Base-by-base conservation (phyloP, 2,113 vertebrate species). In the Dunckerocampus dactyliophorus region DNA sequence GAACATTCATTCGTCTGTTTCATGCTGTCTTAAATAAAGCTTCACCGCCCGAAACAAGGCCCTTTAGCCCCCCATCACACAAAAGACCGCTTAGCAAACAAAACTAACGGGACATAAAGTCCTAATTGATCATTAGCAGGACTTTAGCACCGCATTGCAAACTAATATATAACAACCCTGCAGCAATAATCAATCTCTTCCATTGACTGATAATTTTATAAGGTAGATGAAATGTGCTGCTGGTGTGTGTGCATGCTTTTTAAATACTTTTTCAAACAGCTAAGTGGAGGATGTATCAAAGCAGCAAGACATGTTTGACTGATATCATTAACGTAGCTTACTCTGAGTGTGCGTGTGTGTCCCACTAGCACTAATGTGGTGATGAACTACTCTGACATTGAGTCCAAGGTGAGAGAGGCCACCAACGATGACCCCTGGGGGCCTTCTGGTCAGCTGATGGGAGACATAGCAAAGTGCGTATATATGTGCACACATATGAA, bases 311-410 rank as follows among this genome's bases (percentile, higher is more conserved):
- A 7, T 53, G 12, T 68, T 34, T 34, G 31, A 34, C 31, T 34
- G 31, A 34, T 34, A 34, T 64, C 79, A 4, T 78, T 19, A 17
- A 17, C 10, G 15, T 6, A 17, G 15, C n/a, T 48, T 20, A 20
- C 14, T 14, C 28, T 54, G 31, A n/a, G n/a, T 19, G 16, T 54
- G 16, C 7, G 17, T 39, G 28, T 34, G 28, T n/a, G 31, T 34
- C 1, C 77, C 62, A 54, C 73, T 81, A 93, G 97, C 91, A 99
- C 97, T 88, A 98, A 99, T 80, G 95, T 99, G 91, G 97, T 99
- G 86, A 99, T 99, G 97, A 99, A 99, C 94, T 99, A 99, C 91
- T 98, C 97, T 57, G 97, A 99, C 86, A 97, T 98, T 0, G 97
- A 99, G 89, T 97, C 96, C 85, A 98, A 98, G 86, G 96, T 99